Evolutionary conservation across 1,140 invertebrate species (phyloP), one percentile per base, ranked within the genome.

Genomic region (Drosophila bocki): DNA sequence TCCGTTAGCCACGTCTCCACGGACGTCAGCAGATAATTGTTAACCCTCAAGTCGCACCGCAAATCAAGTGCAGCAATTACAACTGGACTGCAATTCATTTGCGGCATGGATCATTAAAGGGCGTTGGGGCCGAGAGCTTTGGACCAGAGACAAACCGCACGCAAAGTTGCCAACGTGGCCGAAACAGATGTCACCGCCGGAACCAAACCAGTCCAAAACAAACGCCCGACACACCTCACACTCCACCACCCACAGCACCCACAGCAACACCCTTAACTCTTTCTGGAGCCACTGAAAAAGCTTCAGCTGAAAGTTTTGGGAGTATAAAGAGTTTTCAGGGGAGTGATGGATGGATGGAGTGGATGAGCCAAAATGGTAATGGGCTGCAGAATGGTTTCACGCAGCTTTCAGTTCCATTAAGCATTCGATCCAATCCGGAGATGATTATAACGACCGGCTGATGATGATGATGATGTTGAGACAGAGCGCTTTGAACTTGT

Each of bases 61-160:
- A 87, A 87, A 87, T 87, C 84, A 90, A 87, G 84, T 87, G 85
- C 84, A 87, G 84, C 84, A 90, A 84, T 87, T 87, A 86, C 72
- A 85, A 58, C 78, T 88, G 72, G 72, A 64, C 80, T 84, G 85
- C 84, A 87, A 87, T 87, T 87, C 80, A 87, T 87, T 87, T 87
- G 76, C 51, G 77, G 85, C 68, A 70, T 45, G 82, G 64, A 70
- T 70, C 59, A 72, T 77, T 76, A 75, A 64, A 67, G 54, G 48
- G 53, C 15, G 50, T 50, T 39, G 39, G 67, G 41, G 32, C 45
- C 48, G 26, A 54, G 41, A 47, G 57, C 60, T 60, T 65, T 74
- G 58, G 42, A 39, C 71, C 80, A 58, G 76, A 84, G 85, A 75
- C 80, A 88, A 80, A 87, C 84, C 84, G 74, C 84, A 87, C 51